Evolutionary conservation across 2,888 invertebrate genomes (phyloP).

Genomic region (Didymodactylos carnosus): DNA sequence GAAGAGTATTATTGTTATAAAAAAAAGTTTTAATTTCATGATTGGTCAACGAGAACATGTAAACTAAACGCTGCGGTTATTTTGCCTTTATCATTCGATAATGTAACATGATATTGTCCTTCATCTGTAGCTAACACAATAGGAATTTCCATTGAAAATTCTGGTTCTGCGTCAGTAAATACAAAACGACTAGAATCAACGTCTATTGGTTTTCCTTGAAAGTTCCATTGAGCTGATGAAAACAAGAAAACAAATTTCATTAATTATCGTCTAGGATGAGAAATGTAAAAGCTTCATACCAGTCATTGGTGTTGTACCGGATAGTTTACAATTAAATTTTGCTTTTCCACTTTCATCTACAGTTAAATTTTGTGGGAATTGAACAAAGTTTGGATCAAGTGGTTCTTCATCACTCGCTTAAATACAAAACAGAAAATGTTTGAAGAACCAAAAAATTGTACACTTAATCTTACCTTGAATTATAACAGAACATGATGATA

Average conservation of each 20-base stretch:
- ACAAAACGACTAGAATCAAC: constrained; percentile 22
- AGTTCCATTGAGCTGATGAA: background rate
- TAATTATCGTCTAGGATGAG: background rate
- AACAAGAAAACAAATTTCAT: background rate
- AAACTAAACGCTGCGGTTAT: constrained; percentile 24
- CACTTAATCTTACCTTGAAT: background rate
- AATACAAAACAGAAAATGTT: background rate
- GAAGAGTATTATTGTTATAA: too few species aligned
- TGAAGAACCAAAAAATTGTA: background rate
- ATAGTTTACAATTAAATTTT: constrained; percentile 19
- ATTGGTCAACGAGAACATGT: constrained; percentile 18
- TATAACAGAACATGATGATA: constrained; percentile 11
- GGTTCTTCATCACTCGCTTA: constrained; percentile 63
- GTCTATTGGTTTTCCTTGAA: background rate
- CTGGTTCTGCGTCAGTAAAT: constrained; percentile 18
- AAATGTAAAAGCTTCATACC: constrained; percentile 17
- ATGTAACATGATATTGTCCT: constrained; percentile 22
- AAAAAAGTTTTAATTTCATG: too few species aligned
- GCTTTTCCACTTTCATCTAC: constrained; percentile 56
- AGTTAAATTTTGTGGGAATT: constrained; percentile 70
- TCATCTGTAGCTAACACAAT: constrained; percentile 25
- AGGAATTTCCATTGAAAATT: constrained; percentile 23
- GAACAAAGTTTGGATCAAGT: constrained; percentile 60
- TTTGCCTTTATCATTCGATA: constrained; percentile 21
- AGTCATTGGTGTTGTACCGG: constrained; percentile 17